Percentiles rank a stretch among this genome's conserved stretches.
These are phyloP conservation scores for Hypomecis punctinalis DNA, from an alignment of 2,888 invertebrate genomes.

Conservation along the genomic window DNA sequence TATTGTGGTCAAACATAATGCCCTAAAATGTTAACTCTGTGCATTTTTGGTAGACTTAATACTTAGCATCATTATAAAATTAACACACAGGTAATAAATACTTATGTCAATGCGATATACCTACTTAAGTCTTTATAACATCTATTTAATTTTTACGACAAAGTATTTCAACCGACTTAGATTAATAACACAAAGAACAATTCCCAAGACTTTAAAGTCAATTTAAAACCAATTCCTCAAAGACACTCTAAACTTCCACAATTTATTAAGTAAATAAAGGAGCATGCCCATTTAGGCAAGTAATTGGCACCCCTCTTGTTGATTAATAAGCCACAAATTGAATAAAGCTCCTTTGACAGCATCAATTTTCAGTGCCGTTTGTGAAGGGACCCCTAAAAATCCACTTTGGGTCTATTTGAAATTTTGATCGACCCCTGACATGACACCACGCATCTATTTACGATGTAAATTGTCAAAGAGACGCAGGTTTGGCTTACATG, in stretches of 20 bases:
- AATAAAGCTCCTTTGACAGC: conserved; percentile 80
- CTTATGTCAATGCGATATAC: no score
- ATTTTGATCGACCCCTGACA: conserved; percentile 81
- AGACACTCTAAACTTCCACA: conserved; percentile 44
- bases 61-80: no score
- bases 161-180: no score
- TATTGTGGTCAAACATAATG: no score
- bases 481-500: conserved; percentile 62
- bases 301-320: conserved; percentile 53
- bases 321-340: conserved; percentile 83
- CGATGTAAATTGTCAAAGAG: conserved; percentile 84
- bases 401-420: conserved; percentile 81
- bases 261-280: conserved; percentile 62
- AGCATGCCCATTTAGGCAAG: conserved; percentile 47
- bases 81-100: no score
- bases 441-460: conserved; percentile 82
- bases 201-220: conserved; percentile 18
- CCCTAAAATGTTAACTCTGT: no score
- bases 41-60: no score
- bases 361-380: conserved; percentile 80
- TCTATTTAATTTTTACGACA: no score
- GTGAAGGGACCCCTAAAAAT: conserved; percentile 77
- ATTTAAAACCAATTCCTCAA: conserved; percentile 40
- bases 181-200: no score
- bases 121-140: no score